A percentile compares a stretch with the other conserved stretches of the same genome.
Evolutionary conservation across 1,140 invertebrate species (phyloP).

Genomic region (Drosophila bocki): DNA sequence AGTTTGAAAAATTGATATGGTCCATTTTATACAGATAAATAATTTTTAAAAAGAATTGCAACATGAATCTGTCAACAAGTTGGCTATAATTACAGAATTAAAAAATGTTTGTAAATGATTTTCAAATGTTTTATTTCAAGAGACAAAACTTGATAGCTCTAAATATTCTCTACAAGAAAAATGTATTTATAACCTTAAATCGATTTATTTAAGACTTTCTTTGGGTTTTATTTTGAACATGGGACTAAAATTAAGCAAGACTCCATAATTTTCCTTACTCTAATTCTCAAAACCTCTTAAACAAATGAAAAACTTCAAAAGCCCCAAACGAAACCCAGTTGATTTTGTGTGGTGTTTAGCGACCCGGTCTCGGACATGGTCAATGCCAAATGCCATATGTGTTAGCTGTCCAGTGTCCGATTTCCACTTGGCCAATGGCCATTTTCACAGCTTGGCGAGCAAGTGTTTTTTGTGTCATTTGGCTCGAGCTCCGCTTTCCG

Average conservation of each 20-base stretch:
- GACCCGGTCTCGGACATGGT: conserved; percentile 45
- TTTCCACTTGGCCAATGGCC: conserved; percentile 42
- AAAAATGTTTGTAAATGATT: too few relatives aligned
- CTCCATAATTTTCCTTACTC: too few relatives aligned
- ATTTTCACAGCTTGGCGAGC: conserved; percentile 53
- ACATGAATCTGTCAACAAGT: too few relatives aligned
- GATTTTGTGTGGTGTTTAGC: conserved; percentile 15
- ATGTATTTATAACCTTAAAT: too few relatives aligned
- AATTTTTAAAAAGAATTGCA: neutral
- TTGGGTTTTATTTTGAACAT: too few relatives aligned
- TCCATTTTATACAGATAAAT: neutral
- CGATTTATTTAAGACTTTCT: too few relatives aligned
- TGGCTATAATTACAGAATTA: too few relatives aligned
- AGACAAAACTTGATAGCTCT: too few relatives aligned
- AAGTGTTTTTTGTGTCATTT: conserved; percentile 47
- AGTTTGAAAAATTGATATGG: neutral
- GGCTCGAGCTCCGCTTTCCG: conserved; percentile 58
- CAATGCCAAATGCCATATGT: conserved; percentile 51
- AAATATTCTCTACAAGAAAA: too few relatives aligned
- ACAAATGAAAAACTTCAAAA: neutral
- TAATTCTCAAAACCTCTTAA: neutral
- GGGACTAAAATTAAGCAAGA: too few relatives aligned
- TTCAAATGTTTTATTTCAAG: too few relatives aligned
- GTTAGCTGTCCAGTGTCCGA: conserved; percentile 33
- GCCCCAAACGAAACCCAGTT: neutral